These are phyloP conservation scores for Alectura lathami DNA, from an alignment of 2,113 vertebrate genomes.

Conservation along the genomic window DNA sequence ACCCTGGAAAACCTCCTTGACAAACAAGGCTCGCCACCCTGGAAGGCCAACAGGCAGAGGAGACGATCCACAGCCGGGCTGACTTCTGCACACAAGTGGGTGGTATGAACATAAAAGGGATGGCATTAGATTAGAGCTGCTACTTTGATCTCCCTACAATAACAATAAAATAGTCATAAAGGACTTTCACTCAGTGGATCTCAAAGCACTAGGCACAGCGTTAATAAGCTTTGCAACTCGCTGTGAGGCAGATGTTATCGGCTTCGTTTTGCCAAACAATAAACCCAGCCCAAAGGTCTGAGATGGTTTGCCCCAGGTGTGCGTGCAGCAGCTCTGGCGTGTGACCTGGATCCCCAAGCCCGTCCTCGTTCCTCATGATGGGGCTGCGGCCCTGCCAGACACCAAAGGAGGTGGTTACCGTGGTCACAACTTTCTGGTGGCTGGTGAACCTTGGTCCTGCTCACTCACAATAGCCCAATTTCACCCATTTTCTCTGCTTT, in stretches of 20 bases:
- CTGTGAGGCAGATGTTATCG: conserved; percentile 39
- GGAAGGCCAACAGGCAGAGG: neutral
- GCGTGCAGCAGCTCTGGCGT: neutral
- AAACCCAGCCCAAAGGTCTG: neutral
- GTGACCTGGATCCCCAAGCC: neutral
- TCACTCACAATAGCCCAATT: fast-evolving
- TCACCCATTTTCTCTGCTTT: neutral
- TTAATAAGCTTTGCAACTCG: neutral
- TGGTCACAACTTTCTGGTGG: neutral
- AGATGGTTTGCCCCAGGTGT: neutral
- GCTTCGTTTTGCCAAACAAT: neutral
- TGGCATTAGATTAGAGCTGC: conserved; percentile 64
- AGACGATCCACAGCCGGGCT: neutral
- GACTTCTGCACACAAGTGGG: conserved; percentile 53
- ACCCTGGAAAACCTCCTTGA: conserved; percentile 47
- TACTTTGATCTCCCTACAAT: conserved; percentile 34
- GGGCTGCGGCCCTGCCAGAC: neutral
- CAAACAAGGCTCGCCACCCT: neutral
- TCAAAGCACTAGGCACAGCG: conserved; percentile 28
- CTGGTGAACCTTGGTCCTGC: fast-evolving
- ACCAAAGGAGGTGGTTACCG: fast-evolving
- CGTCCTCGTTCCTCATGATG: fast-evolving
- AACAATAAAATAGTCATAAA: conserved; percentile 66
- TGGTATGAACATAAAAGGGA: conserved; percentile 66
- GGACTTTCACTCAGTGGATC: conserved; percentile 41